Base-by-base conservation (phyloP, 2,888 invertebrate species). In the Phaonia tiefii region DNA sequence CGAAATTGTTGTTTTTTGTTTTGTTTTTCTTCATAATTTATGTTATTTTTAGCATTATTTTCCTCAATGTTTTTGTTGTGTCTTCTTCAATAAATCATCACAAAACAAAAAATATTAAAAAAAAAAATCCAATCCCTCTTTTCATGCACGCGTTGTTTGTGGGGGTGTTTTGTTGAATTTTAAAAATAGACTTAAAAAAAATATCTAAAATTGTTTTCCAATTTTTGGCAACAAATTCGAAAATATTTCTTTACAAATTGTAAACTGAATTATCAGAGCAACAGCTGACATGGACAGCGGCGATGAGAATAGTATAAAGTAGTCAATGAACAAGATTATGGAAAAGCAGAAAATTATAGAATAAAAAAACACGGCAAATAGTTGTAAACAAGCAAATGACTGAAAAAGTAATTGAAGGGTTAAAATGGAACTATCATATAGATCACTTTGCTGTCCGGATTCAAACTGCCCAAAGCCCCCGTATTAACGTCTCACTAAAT, bases 141-240 rank as follows among this genome's bases (percentile, higher is more conserved):
- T n/a, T n/a, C n/a, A n/a, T 49, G 20, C 49, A 2, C 46, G 42
- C 42, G 13, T 54, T 8, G 13, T 5, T 22, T 54, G 54, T 60
- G 63, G 20, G 20, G 63, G 39, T 63, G 20, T 31, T n/a, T 2
- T 37, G 13, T 26, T 1, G 13, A 72, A 63, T 72, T 49, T 75
- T 81, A 72, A 81, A 78, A 69, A 75, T 81, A n/a, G n/a, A n/a
- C n/a, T n/a, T n/a, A n/a, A n/a, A n/a, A n/a, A n/a, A n/a, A n/a
- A n/a, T 65, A 20, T 17, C 49, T 44, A 37, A 31, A 75, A 81
- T 75, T 65, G 72, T 60, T 81, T 78, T 75, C 49, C 74, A 69
- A 74, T 77, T 15, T 63, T 63, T 63, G 63, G 63, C 63, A 63
- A 26, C 42, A 13, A 22, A 22, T 54, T 22, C 54, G 20, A n/a